Base-by-base conservation (phyloP, 2,888 invertebrate genomes). In the Lithophane semibrunnea region DNA sequence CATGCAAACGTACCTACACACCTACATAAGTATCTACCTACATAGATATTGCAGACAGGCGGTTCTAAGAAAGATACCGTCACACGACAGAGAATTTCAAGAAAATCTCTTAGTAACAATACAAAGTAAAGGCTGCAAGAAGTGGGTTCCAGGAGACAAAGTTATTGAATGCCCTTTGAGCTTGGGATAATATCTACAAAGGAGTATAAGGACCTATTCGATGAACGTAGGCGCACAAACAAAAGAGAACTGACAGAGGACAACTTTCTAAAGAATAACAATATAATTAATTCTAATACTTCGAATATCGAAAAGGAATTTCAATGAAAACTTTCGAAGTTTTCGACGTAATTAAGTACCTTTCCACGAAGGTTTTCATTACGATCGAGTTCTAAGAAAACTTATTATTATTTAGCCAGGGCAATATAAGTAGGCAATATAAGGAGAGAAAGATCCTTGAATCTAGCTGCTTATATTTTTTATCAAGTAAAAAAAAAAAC, bases 61-160 rank as follows among this genome's bases (percentile, higher is more conserved):
- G 68, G 58, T 90, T 90, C 89, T 73, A 9, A 80, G 89, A 91
- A 90, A 75, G 56, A 79, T 77, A 81, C 64, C 66, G 88, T 88
- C 84, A 86, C 75, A 69, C 72, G 60, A 80, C 47, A 67, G 76
- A 83, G 82, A 80, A 70, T 90, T 90, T 84, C 82, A 83, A 88
- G 88, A 89, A 88, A 83, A 85, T 77, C 82, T 80, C 83, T 82
- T 82, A 80, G 88, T 88, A 88, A 91, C 88, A 86, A 89, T 88
- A 89, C 90, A 87, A 88, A 88, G 82, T 81, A 82, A 86, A 83
- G 77, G 61, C 29, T 75, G 71, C 73, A 75, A 73, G 72, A 61
- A 66, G 66, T 70, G 66, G 49, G 73, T 78, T 68, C 63, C 42
- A 63, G 61, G 82, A 80, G 63, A 79, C 82, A 73, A 80, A 74